Evolutionary conservation across 2,888 invertebrate genomes (phyloP), one percentile per base, ranked within the genome.

Genomic region (Eupithecia exiguata): DNA sequence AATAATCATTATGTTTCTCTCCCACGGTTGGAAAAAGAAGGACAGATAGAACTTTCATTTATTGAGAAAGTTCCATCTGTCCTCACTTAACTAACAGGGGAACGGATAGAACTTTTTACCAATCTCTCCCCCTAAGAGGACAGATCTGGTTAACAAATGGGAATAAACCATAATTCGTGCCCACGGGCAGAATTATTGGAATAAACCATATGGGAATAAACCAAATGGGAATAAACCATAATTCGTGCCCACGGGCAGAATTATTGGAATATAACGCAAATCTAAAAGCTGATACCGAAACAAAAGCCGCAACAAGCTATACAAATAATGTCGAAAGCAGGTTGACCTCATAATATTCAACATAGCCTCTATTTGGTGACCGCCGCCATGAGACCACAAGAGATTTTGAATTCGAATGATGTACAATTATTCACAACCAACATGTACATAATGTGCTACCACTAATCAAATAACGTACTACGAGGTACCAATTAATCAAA

Each of bases 301-400:
- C 40, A 18, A 21, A 66, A 43, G 6, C 65, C 65, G 10, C 65
- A 65, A 25, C 1, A 25, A 21, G 21, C 66, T 25, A 40, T 61
- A 38, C 30, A 61, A 18, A 40, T 69, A 43, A 61, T 40, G 18
- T 16, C 38, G 14, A 36, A 38, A 35, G 14, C 25, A 49, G 65
- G 70, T 65, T 18, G 25, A 35, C 70, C 66, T 66, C 40, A 66
- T 38, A 65, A 40, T 66, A 66, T 66, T 25, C n/a, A 21, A 25
- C 21, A 21, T 66, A n/a, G 21, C 40, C 25, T 66, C 66, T n/a
- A 40, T 66, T 66, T 65, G 5, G 21, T 12, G 21, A 38, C 40
- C n/a, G 40, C 21, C 5, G 21, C 25, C 10, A 21, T 38, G 21
- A 38, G 6, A 65, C 38, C 38, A 21, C 65, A 65, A 25, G 40